A percentile compares a stretch with the other conserved stretches of the same genome.
Evolutionary conservation across 2,113 vertebrate species (phyloP).

Genomic region (Misgurnus mizolepis): DNA sequence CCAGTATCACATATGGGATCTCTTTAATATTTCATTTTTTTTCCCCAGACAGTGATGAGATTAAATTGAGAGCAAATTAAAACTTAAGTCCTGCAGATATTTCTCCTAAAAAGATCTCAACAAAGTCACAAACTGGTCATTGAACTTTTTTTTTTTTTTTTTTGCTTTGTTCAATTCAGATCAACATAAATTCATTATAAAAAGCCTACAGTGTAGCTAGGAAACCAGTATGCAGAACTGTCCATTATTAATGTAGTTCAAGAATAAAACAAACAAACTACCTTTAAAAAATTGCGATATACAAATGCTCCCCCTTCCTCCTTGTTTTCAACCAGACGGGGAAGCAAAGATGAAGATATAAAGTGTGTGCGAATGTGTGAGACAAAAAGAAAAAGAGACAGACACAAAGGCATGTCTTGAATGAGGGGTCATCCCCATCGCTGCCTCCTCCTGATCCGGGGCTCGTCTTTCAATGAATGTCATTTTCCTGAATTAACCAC

Average conservation of each 20-base stretch:
- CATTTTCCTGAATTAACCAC: slow-evolving; percentile 80
- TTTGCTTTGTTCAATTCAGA: too few relatives aligned
- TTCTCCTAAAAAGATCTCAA: too few relatives aligned
- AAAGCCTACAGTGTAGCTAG: too few relatives aligned
- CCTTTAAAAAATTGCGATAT: neutral
- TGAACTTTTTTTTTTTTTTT: too few relatives aligned
- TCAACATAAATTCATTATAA: too few relatives aligned
- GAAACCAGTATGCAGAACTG: too few relatives aligned
- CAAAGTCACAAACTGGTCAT: too few relatives aligned
- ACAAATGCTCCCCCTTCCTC: neutral
- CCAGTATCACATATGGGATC: too few relatives aligned
- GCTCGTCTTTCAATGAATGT: slow-evolving; percentile 85
- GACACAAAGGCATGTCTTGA: slow-evolving; percentile 77
- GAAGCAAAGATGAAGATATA: neutral
- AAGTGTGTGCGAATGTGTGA: slow-evolving; percentile 40
- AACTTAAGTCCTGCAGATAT: too few relatives aligned
- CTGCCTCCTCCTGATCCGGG: slow-evolving; percentile 75
- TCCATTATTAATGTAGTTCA: neutral
- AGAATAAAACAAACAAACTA: neutral
- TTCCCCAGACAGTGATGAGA: too few relatives aligned
- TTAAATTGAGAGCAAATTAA: too few relatives aligned
- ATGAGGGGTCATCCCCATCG: slow-evolving; percentile 84
- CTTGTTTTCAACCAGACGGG: neutral
- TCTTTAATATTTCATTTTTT: too few relatives aligned
- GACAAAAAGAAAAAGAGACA: slow-evolving; percentile 19